A percentile compares a stretch with the other conserved stretches of the same genome.
Conservation (phyloP, 1,140 invertebrate species). For the Eupristina koningsbergeri region DNA sequence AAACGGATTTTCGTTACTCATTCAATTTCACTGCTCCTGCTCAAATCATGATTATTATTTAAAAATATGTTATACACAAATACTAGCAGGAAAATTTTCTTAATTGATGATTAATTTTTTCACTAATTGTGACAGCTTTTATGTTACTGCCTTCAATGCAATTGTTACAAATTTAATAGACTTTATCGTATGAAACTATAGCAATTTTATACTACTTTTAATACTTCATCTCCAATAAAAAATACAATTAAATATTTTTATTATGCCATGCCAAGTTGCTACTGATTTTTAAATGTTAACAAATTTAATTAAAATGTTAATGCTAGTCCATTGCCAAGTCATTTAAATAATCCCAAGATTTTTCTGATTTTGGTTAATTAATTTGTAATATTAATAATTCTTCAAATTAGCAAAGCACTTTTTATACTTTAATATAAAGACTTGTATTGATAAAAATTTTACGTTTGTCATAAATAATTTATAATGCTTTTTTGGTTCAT, state of each 20-base stretch:
- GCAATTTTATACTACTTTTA: neutral
- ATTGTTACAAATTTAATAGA: slow-evolving; percentile 7
- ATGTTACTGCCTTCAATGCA: neutral
- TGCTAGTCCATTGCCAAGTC: neutral
- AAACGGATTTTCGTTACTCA: too few relatives aligned
- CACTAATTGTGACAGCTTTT: neutral
- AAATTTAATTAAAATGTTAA: neutral
- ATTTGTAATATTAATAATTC: neutral
- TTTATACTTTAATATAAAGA: neutral
- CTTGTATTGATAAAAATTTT: neutral
- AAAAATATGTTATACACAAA: too few relatives aligned
- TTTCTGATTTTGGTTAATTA: neutral
- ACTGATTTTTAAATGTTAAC: neutral
- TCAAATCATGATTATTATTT: too few relatives aligned
- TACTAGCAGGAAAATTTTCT: neutral
- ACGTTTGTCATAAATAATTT: neutral
- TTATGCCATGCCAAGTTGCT: neutral
- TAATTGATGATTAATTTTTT: neutral
- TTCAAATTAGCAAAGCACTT: neutral
- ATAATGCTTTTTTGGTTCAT: neutral
- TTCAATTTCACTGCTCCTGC: too few relatives aligned
- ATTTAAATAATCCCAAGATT: neutral
- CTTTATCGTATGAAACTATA: slow-evolving; percentile 1
- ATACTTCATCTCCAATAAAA: neutral
- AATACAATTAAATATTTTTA: neutral